Percentiles rank a stretch among this genome's conserved stretches.
Evolutionary conservation across 2,888 invertebrate genomes (phyloP).

Genomic region (Carcina quercana): DNA sequence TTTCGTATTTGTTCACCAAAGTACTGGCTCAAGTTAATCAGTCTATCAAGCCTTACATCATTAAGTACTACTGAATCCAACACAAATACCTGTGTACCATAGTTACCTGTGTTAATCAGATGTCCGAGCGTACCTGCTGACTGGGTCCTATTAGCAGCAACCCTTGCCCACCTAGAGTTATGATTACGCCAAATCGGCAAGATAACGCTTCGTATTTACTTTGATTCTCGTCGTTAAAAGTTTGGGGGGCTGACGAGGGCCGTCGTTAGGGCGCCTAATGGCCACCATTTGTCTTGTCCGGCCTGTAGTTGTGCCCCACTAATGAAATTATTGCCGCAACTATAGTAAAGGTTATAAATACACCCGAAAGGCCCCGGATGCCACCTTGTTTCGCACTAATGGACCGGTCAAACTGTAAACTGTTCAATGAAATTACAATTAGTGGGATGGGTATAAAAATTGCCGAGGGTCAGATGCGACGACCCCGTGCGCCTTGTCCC

Average conservation of each 20-base stretch:
- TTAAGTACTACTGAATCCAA: constrained; percentile 4
- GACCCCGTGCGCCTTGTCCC: no score
- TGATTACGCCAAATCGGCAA: constrained; percentile 69
- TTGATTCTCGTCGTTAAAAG: constrained; percentile 75
- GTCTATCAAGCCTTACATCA: no score
- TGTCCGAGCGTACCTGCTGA: constrained; percentile 42
- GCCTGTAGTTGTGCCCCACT: constrained; percentile 70
- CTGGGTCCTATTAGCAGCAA: constrained; percentile 47
- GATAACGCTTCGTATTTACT: constrained; percentile 72
- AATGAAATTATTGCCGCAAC: constrained; percentile 76
- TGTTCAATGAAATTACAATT: constrained; percentile 75
- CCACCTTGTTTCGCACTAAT: constrained; percentile 71
- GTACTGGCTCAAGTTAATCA: no score
- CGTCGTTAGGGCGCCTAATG: constrained; percentile 72
- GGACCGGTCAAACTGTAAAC: constrained; percentile 75
- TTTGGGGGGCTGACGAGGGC: constrained; percentile 66
- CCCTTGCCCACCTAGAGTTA: constrained; percentile 59
- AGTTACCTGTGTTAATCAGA: constrained; percentile 31
- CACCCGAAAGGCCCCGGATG: constrained; percentile 64
- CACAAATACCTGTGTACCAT: constrained; percentile 3
- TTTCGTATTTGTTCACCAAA: no score
- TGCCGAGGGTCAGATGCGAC: constrained; percentile 58
- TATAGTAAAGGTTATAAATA: constrained; percentile 73
- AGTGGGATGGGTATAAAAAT: constrained; percentile 63
- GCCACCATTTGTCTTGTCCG: constrained; percentile 75